These are phyloP conservation scores for Clarias fuscus DNA, from an alignment of 2,797 vertebrate species.

Conservation along the genomic window DNA sequence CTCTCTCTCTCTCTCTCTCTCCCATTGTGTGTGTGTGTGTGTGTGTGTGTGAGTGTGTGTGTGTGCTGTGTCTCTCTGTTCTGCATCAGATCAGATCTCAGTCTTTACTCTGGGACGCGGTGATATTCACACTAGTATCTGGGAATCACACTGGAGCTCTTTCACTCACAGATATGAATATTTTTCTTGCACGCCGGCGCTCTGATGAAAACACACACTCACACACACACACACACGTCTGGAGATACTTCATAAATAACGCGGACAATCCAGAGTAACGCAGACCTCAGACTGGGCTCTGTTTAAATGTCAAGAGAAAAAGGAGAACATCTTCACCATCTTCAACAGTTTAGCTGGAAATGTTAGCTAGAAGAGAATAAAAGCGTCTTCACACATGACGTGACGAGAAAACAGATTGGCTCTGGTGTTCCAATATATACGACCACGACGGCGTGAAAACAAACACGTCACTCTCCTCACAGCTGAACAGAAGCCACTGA, in stretches of 20 bases:
- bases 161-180: not conserved
- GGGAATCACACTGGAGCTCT: not conserved
- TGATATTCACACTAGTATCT: not conserved
- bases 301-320: not conserved
- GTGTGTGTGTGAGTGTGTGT: no score
- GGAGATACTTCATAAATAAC: not conserved
- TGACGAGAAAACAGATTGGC: not conserved
- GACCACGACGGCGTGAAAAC: not conserved
- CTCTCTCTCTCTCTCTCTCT: constrained; percentile 34
- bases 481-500: not conserved
- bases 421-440: not conserved
- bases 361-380: not conserved
- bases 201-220: not conserved
- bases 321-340: not conserved
- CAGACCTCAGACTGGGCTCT: not conserved
- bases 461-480: not conserved
- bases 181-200: not conserved
- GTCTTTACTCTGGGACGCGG: constrained; percentile 21
- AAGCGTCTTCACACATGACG: not conserved
- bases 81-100: not conserved
- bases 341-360: not conserved
- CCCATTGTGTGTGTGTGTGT: not conserved
- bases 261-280: not conserved
- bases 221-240: not conserved
- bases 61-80: constrained; percentile 27